Conservation (phyloP, 2,797 vertebrate genomes). For the Phyllotis vaccarum region DNA sequence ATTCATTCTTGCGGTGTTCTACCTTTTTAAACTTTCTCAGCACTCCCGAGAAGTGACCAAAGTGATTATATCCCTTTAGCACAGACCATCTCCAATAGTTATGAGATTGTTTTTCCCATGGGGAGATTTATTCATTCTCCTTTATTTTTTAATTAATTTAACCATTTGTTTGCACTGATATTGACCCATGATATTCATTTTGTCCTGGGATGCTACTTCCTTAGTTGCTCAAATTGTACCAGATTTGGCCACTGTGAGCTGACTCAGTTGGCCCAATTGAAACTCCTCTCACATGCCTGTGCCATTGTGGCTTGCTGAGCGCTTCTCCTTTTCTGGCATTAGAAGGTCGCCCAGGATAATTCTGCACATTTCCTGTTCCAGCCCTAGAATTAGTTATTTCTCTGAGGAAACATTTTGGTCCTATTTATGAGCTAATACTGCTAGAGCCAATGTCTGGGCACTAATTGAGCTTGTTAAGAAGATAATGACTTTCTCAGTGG, state of each 20-base stretch:
- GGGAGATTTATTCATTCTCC: neutral
- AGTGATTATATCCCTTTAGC: neutral
- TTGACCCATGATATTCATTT: neutral
- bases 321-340: neutral
- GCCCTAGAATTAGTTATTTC: neutral
- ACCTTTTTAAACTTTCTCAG: neutral
- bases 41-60: neutral
- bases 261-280: neutral
- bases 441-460: neutral
- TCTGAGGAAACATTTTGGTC: neutral
- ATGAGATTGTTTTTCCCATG: neutral
- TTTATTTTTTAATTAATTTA: neutral
- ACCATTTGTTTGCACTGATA: neutral
- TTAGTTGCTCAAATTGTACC: neutral
- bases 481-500: neutral
- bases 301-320: neutral
- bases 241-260: neutral
- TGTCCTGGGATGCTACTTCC: neutral
- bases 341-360: neutral
- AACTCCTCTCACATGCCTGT: neutral
- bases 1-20: no score
- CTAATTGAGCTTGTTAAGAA: neutral
- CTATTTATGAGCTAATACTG: neutral
- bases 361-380: neutral
- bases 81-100: neutral